These are phyloP conservation scores for Ooceraea biroi DNA, from an alignment of 1,140 invertebrate genomes.

Conservation along the genomic window DNA sequence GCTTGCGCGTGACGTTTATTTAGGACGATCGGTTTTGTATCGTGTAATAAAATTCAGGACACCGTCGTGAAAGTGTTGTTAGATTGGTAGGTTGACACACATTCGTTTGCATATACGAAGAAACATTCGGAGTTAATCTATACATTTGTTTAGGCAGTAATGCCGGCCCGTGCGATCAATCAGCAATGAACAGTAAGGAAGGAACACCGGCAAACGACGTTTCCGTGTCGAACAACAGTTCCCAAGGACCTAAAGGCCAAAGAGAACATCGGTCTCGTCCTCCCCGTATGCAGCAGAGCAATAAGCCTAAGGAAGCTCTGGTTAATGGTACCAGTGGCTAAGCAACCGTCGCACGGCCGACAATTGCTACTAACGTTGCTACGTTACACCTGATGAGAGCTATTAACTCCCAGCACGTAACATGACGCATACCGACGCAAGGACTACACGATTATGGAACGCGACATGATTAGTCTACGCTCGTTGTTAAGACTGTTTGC, in stretches of 20 bases:
- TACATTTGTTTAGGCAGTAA: conserved; percentile 81
- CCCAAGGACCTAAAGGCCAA: conserved; percentile 83
- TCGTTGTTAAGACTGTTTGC: conserved; percentile 86
- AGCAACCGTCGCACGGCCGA: conserved; percentile 69
- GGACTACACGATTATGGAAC: conserved; percentile 84
- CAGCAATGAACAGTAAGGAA: conserved; percentile 81
- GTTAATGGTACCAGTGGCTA: conserved; percentile 88
- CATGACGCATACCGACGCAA: conserved; percentile 85
- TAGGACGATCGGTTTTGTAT: conserved; percentile 72
- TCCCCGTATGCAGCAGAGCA: conserved; percentile 84
- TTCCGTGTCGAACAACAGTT: conserved; percentile 78
- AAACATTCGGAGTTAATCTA: conserved; percentile 67
- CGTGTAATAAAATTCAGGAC: too few species aligned
- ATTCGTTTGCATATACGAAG: conserved; percentile 6
- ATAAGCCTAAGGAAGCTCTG: conserved; percentile 88
- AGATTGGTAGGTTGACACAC: background rate
- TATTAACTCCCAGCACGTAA: conserved; percentile 83
- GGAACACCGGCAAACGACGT: conserved; percentile 82
- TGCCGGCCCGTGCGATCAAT: conserved; percentile 83
- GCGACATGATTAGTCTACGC: conserved; percentile 85
- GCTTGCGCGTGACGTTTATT: conserved; percentile 40
- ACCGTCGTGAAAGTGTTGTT: too few species aligned
- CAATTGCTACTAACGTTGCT: conserved; percentile 72
- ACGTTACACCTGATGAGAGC: conserved; percentile 78
- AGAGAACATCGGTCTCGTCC: conserved; percentile 84